phyloP scores from a whole-genome alignment of 30 jellyfish, hydroid and myxozoan species.

The Aurelia sp. region DNA sequence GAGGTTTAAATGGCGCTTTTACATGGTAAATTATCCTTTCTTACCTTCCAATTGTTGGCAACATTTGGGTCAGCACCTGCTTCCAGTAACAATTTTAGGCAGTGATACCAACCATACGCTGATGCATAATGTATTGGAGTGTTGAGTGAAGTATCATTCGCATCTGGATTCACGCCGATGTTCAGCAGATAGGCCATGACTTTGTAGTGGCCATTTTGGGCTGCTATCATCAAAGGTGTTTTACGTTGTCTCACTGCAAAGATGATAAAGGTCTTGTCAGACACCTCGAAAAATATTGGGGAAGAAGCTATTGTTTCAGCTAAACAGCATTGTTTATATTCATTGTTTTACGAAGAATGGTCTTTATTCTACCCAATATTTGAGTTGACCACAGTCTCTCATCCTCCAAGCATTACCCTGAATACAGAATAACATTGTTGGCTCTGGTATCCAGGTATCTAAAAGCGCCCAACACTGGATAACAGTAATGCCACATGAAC shows the following conservation, averaged over 20 bases:
- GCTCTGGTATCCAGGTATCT: no score
- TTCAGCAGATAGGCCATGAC: conserved; percentile 67
- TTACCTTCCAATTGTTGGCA: conserved; percentile 84
- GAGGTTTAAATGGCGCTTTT: no score
- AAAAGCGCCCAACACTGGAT: no score
- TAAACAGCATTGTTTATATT: no score
- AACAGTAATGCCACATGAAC: no score
- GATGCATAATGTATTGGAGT: conserved; percentile 93
- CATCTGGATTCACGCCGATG: conserved; percentile 83
- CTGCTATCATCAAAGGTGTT: conserved; percentile 76
- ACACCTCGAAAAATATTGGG: no score
- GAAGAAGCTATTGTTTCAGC: no score
- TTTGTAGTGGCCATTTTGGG: conserved; percentile 75
- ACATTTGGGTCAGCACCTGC: conserved; percentile 85
- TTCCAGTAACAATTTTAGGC: conserved; percentile 61
- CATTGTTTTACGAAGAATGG: no score
- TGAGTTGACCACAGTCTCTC: no score
- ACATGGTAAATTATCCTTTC: not conserved
- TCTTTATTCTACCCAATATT: no score
- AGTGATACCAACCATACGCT: conserved; percentile 88
- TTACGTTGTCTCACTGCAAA: conserved; percentile 69
- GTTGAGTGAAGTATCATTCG: conserved; percentile 66
- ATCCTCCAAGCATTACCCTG: no score
- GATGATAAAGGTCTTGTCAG: not conserved
- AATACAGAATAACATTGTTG: no score